Evolutionary conservation across 2,888 invertebrate genomes (phyloP).

Genomic region (Plutella xylostella): DNA sequence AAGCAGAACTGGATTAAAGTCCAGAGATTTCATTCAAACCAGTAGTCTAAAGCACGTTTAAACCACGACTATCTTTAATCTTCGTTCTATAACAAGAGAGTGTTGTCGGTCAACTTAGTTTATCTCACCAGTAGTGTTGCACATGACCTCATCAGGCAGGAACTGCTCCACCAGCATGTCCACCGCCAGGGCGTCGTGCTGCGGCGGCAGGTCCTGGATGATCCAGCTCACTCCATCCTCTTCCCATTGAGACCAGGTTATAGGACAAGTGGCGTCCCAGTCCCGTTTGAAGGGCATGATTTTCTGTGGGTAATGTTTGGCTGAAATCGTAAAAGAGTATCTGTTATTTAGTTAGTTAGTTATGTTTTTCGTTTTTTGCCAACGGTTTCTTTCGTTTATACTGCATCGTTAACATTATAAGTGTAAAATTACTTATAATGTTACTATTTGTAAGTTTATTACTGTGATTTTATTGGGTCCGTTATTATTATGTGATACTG

Average conservation of each 20-base stretch:
- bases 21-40: not conserved
- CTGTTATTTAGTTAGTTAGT: too few species aligned
- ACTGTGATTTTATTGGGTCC: too few species aligned
- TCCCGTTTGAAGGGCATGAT: constrained; percentile 10
- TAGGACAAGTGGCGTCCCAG: constrained; percentile 11
- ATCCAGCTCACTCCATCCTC: constrained; percentile 8
- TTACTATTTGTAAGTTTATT: too few species aligned
- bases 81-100: not conserved
- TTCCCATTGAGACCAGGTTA: constrained; percentile 7
- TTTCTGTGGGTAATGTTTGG: not conserved
- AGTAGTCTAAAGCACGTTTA: too few species aligned
- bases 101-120: too few species aligned
- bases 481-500: too few species aligned
- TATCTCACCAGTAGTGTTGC: constrained; percentile 4
- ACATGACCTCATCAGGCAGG: constrained; percentile 9
- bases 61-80: too few species aligned
- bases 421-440: too few species aligned
- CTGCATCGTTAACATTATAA: too few species aligned
- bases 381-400: too few species aligned
- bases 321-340: too few species aligned
- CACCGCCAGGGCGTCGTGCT: constrained; percentile 10
- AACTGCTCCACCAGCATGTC: constrained; percentile 7
- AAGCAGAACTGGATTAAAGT: not conserved
- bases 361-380: too few species aligned
- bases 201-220: constrained; percentile 10